phyloP scores from a whole-genome alignment of 2,797 vertebrate genomes.

The Remorina albescens region DNA sequence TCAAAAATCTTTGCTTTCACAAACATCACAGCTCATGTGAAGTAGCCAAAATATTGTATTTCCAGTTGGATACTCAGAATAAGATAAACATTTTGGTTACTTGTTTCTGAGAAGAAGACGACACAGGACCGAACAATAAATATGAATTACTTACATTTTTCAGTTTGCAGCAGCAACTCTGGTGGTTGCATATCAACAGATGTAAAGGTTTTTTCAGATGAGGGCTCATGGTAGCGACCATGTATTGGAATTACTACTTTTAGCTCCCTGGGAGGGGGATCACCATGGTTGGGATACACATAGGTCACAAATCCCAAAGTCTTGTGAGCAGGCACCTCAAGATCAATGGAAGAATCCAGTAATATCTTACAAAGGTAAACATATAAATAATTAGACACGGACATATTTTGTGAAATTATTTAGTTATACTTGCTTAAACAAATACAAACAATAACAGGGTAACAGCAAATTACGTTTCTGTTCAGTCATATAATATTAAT shows the following conservation, averaged over 20 bases:
- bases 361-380: constrained; percentile 80
- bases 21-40: background rate
- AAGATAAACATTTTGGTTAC: background rate
- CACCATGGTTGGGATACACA: constrained; percentile 80
- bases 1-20: background rate
- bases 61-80: background rate
- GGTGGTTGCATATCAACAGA: constrained; percentile 82
- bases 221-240: constrained; percentile 90
- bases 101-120: background rate
- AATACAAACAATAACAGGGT: no score
- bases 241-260: constrained; percentile 88
- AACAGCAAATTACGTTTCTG: background rate
- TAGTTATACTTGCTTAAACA: background rate
- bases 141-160: constrained; percentile 81
- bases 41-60: background rate
- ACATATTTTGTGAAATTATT: background rate
- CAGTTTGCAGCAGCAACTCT: constrained; percentile 84
- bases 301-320: constrained; percentile 81
- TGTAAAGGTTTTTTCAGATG: constrained; percentile 59
- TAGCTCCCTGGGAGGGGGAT: constrained; percentile 67
- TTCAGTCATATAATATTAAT: background rate
- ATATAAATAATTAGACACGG: constrained; percentile 1
- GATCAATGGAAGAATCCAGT: constrained; percentile 83
- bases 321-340: constrained; percentile 91
- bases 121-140: background rate